Evolutionary conservation across 92 coral and sea anemone genomes (phyloP), one percentile per base, ranked within the genome.

Genomic region (Hydrozoanthus gracilis): DNA sequence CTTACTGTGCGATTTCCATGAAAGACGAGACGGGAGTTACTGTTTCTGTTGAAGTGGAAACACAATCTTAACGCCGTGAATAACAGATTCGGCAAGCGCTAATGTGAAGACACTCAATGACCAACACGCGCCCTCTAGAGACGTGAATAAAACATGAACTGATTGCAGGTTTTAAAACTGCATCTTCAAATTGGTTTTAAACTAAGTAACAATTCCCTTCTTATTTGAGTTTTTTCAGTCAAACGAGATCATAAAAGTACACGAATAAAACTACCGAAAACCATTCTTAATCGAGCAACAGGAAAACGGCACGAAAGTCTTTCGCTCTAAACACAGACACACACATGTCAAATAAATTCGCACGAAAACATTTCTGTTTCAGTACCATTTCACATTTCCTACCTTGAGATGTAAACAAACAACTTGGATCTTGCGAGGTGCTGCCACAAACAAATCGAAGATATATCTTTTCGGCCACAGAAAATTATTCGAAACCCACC

Each of bases 71-170:
- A 27, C 39, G 45, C 50, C 61, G 39, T 45, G 14, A 10, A 65
- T 62, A 80, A 49, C 85, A 47, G 85, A 64, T 51, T 10, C 27
- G 54, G 56, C 58, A 35, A 8, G 74, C 85, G 61, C 74, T 60
- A 64, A 64, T 80, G 85, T 80, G 64, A 16, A 80, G 85, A 80
- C 85, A 80, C 85, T 17, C 74, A 80, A 80, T 80, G 35, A 54
- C 50, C 48, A 76, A 65, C 85, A 80, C 85, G 85, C 85, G 85
- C 85, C 60, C 85, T 66, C 48, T 44, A 3, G 9, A 49, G 61
- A 35, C 0, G 17, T 80, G 74, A 80, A 64, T 80, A 45, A 80
- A 80, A 80, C 60, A 80, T 80, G 72, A 66, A 65, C 16, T n/a
- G 16, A 47, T 13, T 61, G 45, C 61, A 51, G 56, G 50, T 27